Conservation (phyloP, 2,113 vertebrate species). For the human (Homo sapiens) region GRCh38 chr1:101576001-101576500, state of each 20-base stretch:
- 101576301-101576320: not conserved
- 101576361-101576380: not conserved
- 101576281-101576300: not conserved
- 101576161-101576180: conserved; percentile 14
- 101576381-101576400: not conserved
- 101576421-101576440: not conserved
- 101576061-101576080: not conserved
- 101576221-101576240: not conserved
- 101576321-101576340: not conserved
- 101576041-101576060: not conserved
- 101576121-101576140: not conserved
- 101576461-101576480: not conserved
- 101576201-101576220: not conserved
- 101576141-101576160: conserved; percentile 5
- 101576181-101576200: conserved; percentile 43
- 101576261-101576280: not conserved
- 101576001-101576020: not conserved
- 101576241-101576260: not conserved
- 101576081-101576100: not conserved
- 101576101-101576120: not conserved
- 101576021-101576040: not conserved
- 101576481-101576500: not conserved
- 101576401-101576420: not conserved
- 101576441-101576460: not conserved
- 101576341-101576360: not conserved